Evolutionary conservation across 2,888 invertebrate species (phyloP).

Genomic region (Frankliniella intonsa): DNA sequence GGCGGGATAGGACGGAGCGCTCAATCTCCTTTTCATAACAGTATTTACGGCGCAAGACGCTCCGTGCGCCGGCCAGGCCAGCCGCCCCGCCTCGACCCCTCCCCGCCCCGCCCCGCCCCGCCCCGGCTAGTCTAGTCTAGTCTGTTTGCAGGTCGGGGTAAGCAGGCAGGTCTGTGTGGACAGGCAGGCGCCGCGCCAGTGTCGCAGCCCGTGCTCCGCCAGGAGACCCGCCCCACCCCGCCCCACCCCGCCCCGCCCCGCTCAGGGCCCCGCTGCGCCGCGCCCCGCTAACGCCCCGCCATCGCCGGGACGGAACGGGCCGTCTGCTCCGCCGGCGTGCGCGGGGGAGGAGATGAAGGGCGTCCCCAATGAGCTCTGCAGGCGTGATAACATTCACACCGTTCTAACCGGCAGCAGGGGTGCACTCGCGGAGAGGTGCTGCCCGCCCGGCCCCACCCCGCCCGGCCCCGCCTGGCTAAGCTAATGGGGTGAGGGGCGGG

Average conservation of each 20-base stretch:
- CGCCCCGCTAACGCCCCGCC: too few species aligned
- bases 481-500: not conserved
- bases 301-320: too few species aligned
- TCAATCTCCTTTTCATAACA: not conserved
- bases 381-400: too few species aligned
- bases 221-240: not conserved
- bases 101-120: not conserved
- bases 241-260: not conserved
- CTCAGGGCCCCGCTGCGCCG: not conserved
- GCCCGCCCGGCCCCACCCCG: not conserved
- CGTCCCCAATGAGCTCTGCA: too few species aligned
- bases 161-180: too few species aligned
- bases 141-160: not conserved
- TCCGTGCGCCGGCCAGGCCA: not conserved
- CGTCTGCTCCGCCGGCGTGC: too few species aligned
- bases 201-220: not conserved
- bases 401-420: too few species aligned
- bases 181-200: too few species aligned
- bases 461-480: not conserved
- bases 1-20: too few species aligned
- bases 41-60: not conserved
- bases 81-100: not conserved
- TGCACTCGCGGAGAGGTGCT: not conserved
- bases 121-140: not conserved
- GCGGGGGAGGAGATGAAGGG: too few species aligned